Evolutionary conservation across 2,888 invertebrate genomes (phyloP), one percentile per base, ranked within the genome.

Genomic region (Drosophila suboccidentalis): DNA sequence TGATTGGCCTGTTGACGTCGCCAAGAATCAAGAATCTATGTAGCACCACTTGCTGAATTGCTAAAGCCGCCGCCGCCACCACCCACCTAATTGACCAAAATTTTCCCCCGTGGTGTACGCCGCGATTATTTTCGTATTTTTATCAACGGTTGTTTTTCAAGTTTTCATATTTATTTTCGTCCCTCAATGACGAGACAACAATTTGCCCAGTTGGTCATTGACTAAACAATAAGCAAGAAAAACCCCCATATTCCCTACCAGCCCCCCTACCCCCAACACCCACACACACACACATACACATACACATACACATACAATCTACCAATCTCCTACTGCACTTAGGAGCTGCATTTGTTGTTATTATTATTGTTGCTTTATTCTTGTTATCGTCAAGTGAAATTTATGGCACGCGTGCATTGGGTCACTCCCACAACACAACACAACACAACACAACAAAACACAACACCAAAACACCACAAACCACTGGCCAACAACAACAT

Each of bases 331-430:
- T 26, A 29, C 3, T 75, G 79, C 76, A 78, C 26, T 78, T 53
- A 39, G 11, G 6, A 11, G 51, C 15, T 79, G 75, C 79, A 75
- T 39, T 77, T 66, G 50, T 19, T 78, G 57, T 53, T 59, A 36
- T 61, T 39, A 10, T 60, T 59, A 50, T 61, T 55, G 19, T 58
- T 46, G 34, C 32, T 55, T 15, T 49, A 19, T 19, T 61, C 71
- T 60, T 78, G 68, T 68, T 78, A 68, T 68, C 59, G 63, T 74
- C 43, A 44, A 55, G 38, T 41, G 43, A 77, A 75, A 77, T 79
- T 79, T 71, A 75, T 71, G 80, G 54, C 80, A 77, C 77, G 80
- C 80, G 77, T 77, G 75, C 80, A 77, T 47, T 50, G 54, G 36
- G 51, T 54, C 53, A 54, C 69, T 17, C 26, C 53, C 51, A 64